Conservation (phyloP, 2,888 invertebrate genomes). For the Lymantria dispar region DNA sequence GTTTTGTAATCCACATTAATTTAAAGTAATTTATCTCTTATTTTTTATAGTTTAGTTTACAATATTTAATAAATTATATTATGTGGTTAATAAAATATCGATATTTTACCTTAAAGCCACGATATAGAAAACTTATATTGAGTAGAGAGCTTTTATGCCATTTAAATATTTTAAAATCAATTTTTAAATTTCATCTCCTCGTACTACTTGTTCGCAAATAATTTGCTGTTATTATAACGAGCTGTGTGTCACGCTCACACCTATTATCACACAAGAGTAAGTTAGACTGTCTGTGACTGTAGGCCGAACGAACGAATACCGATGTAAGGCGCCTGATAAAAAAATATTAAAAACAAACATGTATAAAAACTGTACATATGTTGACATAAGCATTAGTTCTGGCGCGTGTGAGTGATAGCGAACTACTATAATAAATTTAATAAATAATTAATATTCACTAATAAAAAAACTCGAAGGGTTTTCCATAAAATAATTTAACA, state of each 20-base stretch:
- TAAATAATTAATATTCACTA: conserved; percentile 12
- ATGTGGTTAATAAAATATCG: no score
- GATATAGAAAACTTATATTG: no score
- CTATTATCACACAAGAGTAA: conserved; percentile 43
- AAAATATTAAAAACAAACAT: conserved; percentile 39
- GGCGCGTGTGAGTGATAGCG: conserved; percentile 39
- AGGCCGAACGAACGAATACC: conserved; percentile 31
- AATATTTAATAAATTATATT: no score
- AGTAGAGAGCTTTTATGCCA: no score
- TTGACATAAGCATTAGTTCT: conserved; percentile 41
- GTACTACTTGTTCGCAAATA: not conserved
- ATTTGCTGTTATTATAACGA: conserved; percentile 8
- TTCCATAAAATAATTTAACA: not conserved
- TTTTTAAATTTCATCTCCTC: not conserved
- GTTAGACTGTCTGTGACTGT: conserved; percentile 31
- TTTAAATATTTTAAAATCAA: not conserved
- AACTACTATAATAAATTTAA: conserved; percentile 9
- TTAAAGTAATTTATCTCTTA: no score
- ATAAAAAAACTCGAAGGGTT: conserved; percentile 3
- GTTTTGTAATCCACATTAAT: no score
- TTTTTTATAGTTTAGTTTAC: no score
- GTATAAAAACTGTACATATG: conserved; percentile 53
- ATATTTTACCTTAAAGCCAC: no score
- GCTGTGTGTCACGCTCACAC: conserved; percentile 33
- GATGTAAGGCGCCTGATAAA: conserved; percentile 35